A percentile compares a stretch with the other conserved stretches of the same genome.
Evolutionary conservation across 2,797 vertebrate genomes (phyloP).

Genomic region (Myiothlypis coronata): DNA sequence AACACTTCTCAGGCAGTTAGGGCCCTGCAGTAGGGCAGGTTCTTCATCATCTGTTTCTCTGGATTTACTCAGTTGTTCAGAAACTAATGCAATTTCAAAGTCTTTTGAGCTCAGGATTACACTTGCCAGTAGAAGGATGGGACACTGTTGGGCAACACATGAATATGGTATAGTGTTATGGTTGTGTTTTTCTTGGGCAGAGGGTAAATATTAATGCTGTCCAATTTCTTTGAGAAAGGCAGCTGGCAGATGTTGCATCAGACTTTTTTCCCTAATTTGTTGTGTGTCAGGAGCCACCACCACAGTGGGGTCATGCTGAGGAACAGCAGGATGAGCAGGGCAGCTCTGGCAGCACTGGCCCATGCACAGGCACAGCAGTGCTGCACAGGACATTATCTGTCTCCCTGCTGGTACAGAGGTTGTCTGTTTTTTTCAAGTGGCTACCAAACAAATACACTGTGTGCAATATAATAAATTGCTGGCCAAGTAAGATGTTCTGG

Average conservation of each 20-base stretch:
- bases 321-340: accelerated
- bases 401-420: accelerated
- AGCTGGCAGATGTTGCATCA: neutral
- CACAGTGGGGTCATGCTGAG: accelerated
- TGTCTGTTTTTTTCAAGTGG: neutral
- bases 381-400: accelerated
- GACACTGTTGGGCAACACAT: neutral
- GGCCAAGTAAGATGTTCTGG: neutral
- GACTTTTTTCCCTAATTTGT: neutral
- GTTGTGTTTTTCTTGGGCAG: neutral
- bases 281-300: accelerated
- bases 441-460: neutral
- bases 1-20: neutral
- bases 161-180: neutral
- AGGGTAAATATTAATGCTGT: neutral
- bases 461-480: neutral
- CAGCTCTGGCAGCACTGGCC: neutral
- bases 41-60: neutral
- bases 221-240: neutral
- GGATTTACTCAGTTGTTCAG: neutral
- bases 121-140: neutral
- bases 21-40: neutral
- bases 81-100: neutral
- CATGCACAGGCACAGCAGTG: accelerated
- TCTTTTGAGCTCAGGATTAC: neutral